Percentiles rank a stretch among this genome's conserved stretches.
phyloP scores from a whole-genome alignment of 1,140 invertebrate species.

The Trachymyrmex septentrionalis region DNA sequence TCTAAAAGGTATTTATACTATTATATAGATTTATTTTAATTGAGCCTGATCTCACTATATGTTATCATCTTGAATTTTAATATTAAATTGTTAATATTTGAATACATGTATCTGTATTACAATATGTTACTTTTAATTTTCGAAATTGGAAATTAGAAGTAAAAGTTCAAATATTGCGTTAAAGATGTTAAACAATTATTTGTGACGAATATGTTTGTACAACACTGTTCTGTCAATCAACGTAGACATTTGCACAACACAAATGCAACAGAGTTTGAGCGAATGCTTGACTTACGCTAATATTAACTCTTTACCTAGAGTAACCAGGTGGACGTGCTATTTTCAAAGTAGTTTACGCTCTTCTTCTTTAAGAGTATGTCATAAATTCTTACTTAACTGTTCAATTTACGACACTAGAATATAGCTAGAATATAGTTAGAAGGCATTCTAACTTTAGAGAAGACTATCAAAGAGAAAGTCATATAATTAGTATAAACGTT shows the following conservation, averaged over 20 bases:
- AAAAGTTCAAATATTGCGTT: constrained; percentile 1
- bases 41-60: too few species aligned
- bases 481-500: neutral
- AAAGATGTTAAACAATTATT: neutral
- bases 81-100: neutral
- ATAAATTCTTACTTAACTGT: constrained; percentile 29
- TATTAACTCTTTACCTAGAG: constrained; percentile 30
- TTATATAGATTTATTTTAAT: too few species aligned
- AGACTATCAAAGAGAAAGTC: constrained; percentile 11
- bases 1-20: too few species aligned
- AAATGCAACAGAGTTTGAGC: constrained; percentile 24
- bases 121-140: constrained; percentile 7
- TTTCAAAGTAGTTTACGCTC: constrained; percentile 42
- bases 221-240: constrained; percentile 7
- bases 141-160: neutral
- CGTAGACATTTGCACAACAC: constrained; percentile 2
- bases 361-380: constrained; percentile 1
- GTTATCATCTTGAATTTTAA: too few species aligned
- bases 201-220: constrained; percentile 13
- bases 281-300: constrained; percentile 29
- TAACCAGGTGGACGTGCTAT: constrained; percentile 4
- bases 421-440: neutral
- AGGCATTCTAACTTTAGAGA: neutral
- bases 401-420: neutral
- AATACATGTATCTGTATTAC: neutral